phyloP scores from a whole-genome alignment of 2,113 vertebrate genomes.

The Sardina pilchardus region DNA sequence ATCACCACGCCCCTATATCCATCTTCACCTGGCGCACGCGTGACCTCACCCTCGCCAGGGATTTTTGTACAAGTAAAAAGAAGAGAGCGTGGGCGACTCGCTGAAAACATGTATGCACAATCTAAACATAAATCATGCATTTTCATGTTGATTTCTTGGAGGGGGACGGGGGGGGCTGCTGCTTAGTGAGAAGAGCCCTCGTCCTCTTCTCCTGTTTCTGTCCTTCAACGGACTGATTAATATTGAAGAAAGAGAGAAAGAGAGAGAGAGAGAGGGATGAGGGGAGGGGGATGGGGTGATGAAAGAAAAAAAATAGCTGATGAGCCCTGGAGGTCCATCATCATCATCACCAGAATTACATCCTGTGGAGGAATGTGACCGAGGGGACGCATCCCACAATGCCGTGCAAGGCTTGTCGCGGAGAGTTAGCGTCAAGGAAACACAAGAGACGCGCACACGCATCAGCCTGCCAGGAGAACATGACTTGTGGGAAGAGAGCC shows the following conservation, averaged over 20 bases:
- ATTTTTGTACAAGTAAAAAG: not conserved
- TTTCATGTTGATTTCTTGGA: not conserved
- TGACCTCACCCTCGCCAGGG: not conserved
- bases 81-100: not conserved
- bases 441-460: constrained; percentile 75
- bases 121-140: not conserved
- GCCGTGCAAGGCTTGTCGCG: constrained; percentile 66
- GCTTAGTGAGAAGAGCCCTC: constrained; percentile 19
- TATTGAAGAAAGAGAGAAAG: constrained; percentile 57
- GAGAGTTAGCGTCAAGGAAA: constrained; percentile 75
- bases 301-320: constrained; percentile 64
- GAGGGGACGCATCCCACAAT: constrained; percentile 75
- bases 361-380: constrained; percentile 69
- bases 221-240: constrained; percentile 62
- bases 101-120: not conserved
- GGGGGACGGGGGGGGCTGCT: not conserved
- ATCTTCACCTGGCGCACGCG: not conserved
- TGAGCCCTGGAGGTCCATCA: constrained; percentile 62
- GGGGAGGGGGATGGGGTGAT: not conserved
- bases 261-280: constrained; percentile 48
- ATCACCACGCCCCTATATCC: not conserved
- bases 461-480: constrained; percentile 78
- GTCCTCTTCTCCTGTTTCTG: constrained; percentile 53
- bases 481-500: constrained; percentile 76
- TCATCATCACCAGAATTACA: constrained; percentile 74